Evolutionary conservation across 2,113 vertebrate species (phyloP).

Genomic region (Daboia siamensis): DNA sequence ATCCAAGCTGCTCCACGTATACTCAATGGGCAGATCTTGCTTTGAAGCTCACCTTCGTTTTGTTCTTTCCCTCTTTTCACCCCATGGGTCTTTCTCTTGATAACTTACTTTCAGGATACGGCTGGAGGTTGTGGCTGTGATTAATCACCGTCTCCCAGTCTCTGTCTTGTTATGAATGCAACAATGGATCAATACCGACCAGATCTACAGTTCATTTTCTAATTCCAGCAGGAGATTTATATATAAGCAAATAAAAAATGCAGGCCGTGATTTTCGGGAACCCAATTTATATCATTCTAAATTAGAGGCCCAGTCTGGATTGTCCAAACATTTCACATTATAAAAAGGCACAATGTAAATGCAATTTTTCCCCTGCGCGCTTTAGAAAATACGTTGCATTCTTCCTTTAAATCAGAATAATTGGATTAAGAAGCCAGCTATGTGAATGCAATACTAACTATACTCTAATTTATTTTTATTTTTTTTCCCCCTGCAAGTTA

Average conservation of each 20-base stretch:
- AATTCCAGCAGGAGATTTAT: background rate
- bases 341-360: constrained; percentile 14
- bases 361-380: constrained; percentile 17
- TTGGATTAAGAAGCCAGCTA: constrained; percentile 48
- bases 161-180: background rate
- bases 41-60: background rate
- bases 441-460: constrained; percentile 41
- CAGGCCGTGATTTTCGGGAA: background rate
- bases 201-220: background rate
- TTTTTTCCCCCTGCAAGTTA: constrained; percentile 12
- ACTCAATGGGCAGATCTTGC: background rate
- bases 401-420: constrained; percentile 51
- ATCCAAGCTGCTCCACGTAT: background rate
- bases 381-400: constrained; percentile 48
- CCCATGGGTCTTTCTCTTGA: background rate
- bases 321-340: constrained; percentile 17
- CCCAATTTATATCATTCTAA: background rate
- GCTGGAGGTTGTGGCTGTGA: background rate
- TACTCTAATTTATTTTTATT: constrained; percentile 28
- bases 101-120: background rate
- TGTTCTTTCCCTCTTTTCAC: background rate
- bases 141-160: background rate
- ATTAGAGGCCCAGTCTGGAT: background rate
- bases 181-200: background rate
- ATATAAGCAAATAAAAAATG: background rate